These are phyloP conservation scores for Pemphigus obesinymphae DNA, from an alignment of 1,140 invertebrate genomes.

Conservation along the genomic window DNA sequence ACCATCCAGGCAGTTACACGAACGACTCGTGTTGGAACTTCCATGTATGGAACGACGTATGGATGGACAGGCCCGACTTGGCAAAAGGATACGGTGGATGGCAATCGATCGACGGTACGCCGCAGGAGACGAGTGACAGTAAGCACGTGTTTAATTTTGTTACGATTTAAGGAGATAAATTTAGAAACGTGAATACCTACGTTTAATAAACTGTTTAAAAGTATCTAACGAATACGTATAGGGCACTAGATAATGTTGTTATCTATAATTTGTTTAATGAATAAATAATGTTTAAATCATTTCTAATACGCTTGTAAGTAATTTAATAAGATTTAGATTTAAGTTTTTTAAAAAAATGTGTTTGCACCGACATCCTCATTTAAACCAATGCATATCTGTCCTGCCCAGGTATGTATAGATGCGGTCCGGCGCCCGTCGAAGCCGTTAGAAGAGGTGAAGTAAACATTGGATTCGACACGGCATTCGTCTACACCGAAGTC, in stretches of 20 bases:
- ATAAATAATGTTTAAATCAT: too few relatives aligned
- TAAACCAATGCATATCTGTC: not conserved
- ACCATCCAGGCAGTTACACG: slow-evolving; percentile 57
- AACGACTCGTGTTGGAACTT: slow-evolving; percentile 70
- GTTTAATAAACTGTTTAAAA: too few relatives aligned
- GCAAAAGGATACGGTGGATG: slow-evolving; percentile 70
- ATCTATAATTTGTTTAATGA: too few relatives aligned
- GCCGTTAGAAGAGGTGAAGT: slow-evolving; percentile 71
- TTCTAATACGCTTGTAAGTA: too few relatives aligned
- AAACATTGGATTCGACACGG: slow-evolving; percentile 67
- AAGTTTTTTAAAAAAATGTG: too few relatives aligned
- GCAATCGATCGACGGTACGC: slow-evolving; percentile 74
- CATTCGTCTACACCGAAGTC: slow-evolving; percentile 72
- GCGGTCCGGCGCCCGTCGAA: slow-evolving; percentile 66
- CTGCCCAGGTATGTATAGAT: slow-evolving; percentile 54
- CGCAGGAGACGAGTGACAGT: slow-evolving; percentile 66
- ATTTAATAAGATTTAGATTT: too few relatives aligned
- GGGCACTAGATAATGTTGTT: too few relatives aligned
- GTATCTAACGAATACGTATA: too few relatives aligned
- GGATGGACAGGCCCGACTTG: slow-evolving; percentile 72
- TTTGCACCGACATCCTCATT: not conserved
- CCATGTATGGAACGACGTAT: slow-evolving; percentile 81
- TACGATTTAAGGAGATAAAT: too few relatives aligned
- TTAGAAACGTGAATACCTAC: too few relatives aligned
- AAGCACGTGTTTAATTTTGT: too few relatives aligned